Evolutionary conservation across 2,888 invertebrate genomes (phyloP).

Genomic region (Yponomeuta evonymella): DNA sequence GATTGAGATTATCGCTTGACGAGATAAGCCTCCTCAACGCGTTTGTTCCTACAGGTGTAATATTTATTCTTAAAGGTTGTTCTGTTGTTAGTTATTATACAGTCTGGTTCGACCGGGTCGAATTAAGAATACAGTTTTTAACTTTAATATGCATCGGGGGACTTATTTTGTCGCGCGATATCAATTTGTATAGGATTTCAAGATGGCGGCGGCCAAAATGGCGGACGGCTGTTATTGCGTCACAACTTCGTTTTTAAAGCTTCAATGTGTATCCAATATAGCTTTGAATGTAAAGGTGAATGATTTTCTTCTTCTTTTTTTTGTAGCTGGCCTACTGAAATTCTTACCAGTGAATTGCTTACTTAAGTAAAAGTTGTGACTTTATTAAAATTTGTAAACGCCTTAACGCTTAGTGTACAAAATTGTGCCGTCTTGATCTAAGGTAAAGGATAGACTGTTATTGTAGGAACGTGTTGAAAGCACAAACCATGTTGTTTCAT

Average conservation of each 20-base stretch:
- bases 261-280: background rate
- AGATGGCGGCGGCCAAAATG: slow-evolving; percentile 24
- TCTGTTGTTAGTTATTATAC: background rate
- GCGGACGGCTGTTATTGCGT: slow-evolving; percentile 22
- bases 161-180: background rate
- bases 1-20: background rate
- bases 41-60: background rate
- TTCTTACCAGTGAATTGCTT: slow-evolving; percentile 9
- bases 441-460: slow-evolving; percentile 50
- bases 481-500: slow-evolving; percentile 33
- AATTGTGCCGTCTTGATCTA: slow-evolving; percentile 34
- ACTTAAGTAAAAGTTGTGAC: slow-evolving; percentile 5
- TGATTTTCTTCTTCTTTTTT: slow-evolving; percentile 32
- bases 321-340: slow-evolving; percentile 44
- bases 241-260: slow-evolving; percentile 4
- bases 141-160: background rate
- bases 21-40: background rate
- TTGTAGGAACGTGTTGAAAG: slow-evolving; percentile 31
- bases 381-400: slow-evolving; percentile 6
- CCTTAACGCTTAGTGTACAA: slow-evolving; percentile 27
- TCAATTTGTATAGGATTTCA: slow-evolving; percentile 8
- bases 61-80: background rate
- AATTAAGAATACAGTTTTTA: background rate
- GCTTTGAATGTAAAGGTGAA: slow-evolving; percentile 24
- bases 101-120: background rate